Conservation (phyloP, 2,797 vertebrate species). For the Luscinia luscinia region DNA sequence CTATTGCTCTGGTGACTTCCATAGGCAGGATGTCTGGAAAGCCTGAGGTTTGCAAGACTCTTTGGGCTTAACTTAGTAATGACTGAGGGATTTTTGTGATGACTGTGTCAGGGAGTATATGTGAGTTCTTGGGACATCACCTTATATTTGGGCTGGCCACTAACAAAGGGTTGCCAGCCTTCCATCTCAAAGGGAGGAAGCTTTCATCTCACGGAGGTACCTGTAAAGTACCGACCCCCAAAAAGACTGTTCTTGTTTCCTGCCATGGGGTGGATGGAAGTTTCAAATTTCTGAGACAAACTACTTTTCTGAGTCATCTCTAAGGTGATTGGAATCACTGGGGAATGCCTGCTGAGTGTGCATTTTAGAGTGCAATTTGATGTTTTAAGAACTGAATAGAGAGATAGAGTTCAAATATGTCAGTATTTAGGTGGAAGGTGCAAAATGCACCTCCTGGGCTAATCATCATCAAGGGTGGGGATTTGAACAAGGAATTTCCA, state of each 20-base stretch:
- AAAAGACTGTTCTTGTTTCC: background rate
- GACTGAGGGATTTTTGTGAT: background rate
- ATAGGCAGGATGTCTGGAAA: background rate
- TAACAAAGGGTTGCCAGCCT: background rate
- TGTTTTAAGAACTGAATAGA: background rate
- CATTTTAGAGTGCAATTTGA: background rate
- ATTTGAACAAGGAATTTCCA: constrained; percentile 13
- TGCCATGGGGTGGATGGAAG: background rate
- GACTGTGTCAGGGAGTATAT: background rate
- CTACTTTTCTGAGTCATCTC: background rate
- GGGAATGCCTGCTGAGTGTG: background rate
- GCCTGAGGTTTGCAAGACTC: background rate
- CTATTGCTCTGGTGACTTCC: background rate
- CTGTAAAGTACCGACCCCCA: background rate
- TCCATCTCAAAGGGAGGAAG: background rate
- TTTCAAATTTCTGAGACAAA: background rate
- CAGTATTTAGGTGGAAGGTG: background rate
- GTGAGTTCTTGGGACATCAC: background rate
- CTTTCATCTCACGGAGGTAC: background rate
- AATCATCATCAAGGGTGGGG: background rate
- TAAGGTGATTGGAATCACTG: background rate
- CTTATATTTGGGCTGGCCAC: background rate
- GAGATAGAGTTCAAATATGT: background rate
- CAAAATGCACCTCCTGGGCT: background rate
- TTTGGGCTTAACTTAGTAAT: background rate